A percentile compares a stretch with the other conserved stretches of the same genome.
phyloP scores from a whole-genome alignment of 1,140 invertebrate genomes.

The Hirudo medicinalis region DNA sequence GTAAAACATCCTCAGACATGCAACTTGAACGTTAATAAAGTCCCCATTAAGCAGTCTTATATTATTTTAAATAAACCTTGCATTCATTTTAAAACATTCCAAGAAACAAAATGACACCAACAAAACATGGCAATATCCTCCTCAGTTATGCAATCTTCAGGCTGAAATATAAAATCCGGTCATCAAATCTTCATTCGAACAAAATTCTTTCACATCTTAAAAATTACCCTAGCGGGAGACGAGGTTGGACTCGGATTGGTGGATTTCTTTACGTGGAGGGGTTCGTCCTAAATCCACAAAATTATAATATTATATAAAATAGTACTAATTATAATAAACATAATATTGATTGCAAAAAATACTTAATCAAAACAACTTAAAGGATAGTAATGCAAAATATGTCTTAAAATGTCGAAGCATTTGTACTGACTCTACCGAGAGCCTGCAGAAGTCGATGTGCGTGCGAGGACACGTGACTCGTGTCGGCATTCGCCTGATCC shows the following conservation, averaged over 20 bases:
- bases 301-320: too few species aligned
- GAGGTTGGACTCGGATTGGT: slow-evolving; percentile 19
- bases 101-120: slow-evolving; percentile 21
- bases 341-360: too few species aligned
- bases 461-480: slow-evolving; percentile 62
- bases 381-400: too few species aligned
- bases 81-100: too few species aligned
- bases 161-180: slow-evolving; percentile 35
- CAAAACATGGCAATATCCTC: slow-evolving; percentile 56
- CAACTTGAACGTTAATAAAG: too few species aligned
- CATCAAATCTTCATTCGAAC: slow-evolving; percentile 6
- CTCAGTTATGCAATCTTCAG: slow-evolving; percentile 59
- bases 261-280: slow-evolving; percentile 13
- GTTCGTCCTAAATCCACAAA: slow-evolving; percentile 18
- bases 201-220: not conserved
- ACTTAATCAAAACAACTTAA: too few species aligned
- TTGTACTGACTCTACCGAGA: slow-evolving; percentile 30
- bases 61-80: too few species aligned
- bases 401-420: not conserved
- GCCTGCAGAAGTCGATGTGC: slow-evolving; percentile 62
- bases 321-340: too few species aligned
- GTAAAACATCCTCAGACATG: too few species aligned
- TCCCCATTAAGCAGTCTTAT: too few species aligned
- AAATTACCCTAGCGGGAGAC: slow-evolving; percentile 18
- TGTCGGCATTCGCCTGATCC: slow-evolving; percentile 66